A percentile compares a stretch with the other conserved stretches of the same genome.
Evolutionary conservation across 2,113 vertebrate genomes (phyloP).

Genomic region (Hippopotamus amphibius): DNA sequence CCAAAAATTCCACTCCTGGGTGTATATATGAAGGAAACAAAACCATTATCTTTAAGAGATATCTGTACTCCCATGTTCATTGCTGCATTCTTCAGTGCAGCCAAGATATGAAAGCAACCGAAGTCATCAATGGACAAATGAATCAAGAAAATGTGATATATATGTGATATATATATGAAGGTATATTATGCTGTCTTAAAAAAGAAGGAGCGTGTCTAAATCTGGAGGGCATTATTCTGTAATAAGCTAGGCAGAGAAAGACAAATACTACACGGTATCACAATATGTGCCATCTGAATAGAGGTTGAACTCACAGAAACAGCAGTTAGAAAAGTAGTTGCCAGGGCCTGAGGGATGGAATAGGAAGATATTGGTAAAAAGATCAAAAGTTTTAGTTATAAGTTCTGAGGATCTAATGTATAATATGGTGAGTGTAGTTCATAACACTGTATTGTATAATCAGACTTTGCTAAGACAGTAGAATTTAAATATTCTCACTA

Average conservation of each 20-base stretch:
- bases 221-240: neutral
- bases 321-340: neutral
- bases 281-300: neutral
- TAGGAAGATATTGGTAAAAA: neutral
- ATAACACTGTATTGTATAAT: neutral
- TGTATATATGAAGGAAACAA: neutral
- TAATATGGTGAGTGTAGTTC: neutral
- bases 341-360: accelerated
- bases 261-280: neutral
- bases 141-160: neutral
- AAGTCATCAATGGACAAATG: neutral
- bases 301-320: neutral
- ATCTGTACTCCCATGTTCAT: neutral
- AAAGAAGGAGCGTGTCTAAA: neutral
- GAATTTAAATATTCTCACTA: neutral
- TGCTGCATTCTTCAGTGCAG: neutral
- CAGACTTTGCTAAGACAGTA: neutral
- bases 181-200: too few relatives aligned
- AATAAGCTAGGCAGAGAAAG: neutral
- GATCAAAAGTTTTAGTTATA: neutral
- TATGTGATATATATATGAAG: neutral
- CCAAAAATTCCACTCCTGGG: neutral
- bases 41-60: neutral
- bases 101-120: neutral
- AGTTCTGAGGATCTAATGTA: neutral